Percentiles rank a stretch among this genome's conserved stretches.
phyloP scores from a whole-genome alignment of 2,888 invertebrate genomes.

The Pseudoips prasinana region DNA sequence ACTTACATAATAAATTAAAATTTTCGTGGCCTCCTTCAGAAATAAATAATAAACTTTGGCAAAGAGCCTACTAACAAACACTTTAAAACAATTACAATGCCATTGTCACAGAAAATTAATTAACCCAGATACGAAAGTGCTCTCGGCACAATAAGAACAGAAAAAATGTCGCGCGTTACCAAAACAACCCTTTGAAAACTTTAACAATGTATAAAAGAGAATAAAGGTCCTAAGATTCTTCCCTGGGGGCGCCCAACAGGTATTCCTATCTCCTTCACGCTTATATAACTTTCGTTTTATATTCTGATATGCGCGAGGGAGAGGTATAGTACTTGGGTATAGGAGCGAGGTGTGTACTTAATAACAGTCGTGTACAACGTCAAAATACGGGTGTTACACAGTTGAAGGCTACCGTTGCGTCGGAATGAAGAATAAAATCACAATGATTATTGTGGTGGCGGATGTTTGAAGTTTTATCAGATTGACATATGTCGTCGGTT shows the following conservation, averaged over 20 bases:
- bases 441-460: constrained; percentile 12
- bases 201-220: constrained; percentile 37
- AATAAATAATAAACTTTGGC: no score
- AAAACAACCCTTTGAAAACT: constrained; percentile 38
- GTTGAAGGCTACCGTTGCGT: constrained; percentile 21
- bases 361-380: constrained; percentile 31
- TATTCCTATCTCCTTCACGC: constrained; percentile 29
- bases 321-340: constrained; percentile 19
- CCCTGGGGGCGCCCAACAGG: constrained; percentile 37
- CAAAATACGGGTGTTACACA: constrained; percentile 16
- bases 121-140: constrained; percentile 29
- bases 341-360: constrained; percentile 11
- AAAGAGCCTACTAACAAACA: no score
- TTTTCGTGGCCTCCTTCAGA: no score
- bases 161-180: constrained; percentile 22
- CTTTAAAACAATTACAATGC: not conserved
- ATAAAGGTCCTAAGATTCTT: constrained; percentile 29
- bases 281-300: constrained; percentile 11
- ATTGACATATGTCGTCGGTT: constrained; percentile 1
- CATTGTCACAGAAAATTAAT: constrained; percentile 36
- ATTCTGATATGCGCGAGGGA: constrained; percentile 22
- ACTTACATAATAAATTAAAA: no score
- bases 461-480: constrained; percentile 6
- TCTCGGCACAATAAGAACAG: constrained; percentile 26
- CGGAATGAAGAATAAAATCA: constrained; percentile 11